These are phyloP conservation scores for Pocillopora verrucosa DNA, from an alignment of 64 coral and sea anemone species.

Conservation along the genomic window DNA sequence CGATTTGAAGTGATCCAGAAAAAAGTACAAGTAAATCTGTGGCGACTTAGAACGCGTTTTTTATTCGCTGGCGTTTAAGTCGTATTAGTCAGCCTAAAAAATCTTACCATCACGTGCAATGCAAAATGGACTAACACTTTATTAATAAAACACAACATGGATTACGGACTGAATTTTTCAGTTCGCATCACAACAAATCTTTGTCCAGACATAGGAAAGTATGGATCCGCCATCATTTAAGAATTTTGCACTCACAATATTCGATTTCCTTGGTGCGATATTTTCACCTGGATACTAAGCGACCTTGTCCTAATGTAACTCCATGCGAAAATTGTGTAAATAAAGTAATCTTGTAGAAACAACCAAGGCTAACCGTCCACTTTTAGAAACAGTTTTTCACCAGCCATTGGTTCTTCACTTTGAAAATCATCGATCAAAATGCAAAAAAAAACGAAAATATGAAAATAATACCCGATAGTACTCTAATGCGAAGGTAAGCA, in stretches of 20 bases:
- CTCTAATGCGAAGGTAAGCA: slow-evolving; percentile 40
- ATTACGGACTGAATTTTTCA: slow-evolving; percentile 31
- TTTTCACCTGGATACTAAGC: slow-evolving; percentile 18
- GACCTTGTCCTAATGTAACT: neutral
- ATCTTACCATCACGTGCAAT: slow-evolving; percentile 36
- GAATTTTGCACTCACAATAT: neutral
- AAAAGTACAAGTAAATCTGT: neutral
- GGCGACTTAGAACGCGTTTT: neutral
- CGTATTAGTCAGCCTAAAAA: neutral
- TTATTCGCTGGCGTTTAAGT: slow-evolving; percentile 8
- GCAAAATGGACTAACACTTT: slow-evolving; percentile 41
- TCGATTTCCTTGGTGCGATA: neutral
- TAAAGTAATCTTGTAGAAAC: neutral
- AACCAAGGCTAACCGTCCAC: neutral
- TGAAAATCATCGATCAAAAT: neutral
- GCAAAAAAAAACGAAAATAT: neutral
- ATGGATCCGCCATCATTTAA: too few relatives aligned
- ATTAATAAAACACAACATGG: slow-evolving; percentile 70
- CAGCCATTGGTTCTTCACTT: neutral
- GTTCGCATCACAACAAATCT: slow-evolving; percentile 20
- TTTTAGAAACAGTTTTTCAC: slow-evolving; percentile 5
- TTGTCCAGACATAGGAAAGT: neutral
- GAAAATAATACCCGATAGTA: neutral
- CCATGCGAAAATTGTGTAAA: neutral
- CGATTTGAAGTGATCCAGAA: neutral